These are phyloP conservation scores for Dendrolimus punctatus DNA, from an alignment of 1,140 invertebrate genomes.

Conservation along the genomic window DNA sequence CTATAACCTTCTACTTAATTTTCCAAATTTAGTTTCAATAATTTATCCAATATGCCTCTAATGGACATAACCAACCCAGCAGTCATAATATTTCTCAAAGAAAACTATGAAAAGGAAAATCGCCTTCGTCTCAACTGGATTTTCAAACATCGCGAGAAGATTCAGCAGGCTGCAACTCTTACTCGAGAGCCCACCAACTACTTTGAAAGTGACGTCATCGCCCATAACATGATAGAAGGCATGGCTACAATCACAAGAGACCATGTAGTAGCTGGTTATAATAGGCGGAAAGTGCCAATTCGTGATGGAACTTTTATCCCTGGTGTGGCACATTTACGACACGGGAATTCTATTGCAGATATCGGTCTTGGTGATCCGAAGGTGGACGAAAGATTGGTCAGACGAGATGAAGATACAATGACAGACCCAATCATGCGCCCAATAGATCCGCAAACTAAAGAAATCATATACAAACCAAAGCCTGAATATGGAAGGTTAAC, in stretches of 20 bases:
- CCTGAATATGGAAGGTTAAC: constrained; percentile 32
- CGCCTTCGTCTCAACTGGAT: constrained; percentile 48
- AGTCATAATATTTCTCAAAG: constrained; percentile 42
- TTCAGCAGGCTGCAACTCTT: constrained; percentile 41
- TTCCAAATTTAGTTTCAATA: background rate
- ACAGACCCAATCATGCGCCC: constrained; percentile 44
- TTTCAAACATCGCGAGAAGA: constrained; percentile 27
- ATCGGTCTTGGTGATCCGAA: constrained; percentile 36
- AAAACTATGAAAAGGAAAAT: constrained; percentile 51
- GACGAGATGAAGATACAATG: constrained; percentile 28
- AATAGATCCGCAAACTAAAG: constrained; percentile 26
- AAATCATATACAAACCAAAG: constrained; percentile 41
- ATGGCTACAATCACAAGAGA: constrained; percentile 36
- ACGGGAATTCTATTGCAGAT: constrained; percentile 37
- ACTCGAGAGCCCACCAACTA: constrained; percentile 36
- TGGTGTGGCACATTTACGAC: constrained; percentile 24
- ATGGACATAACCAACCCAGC: constrained; percentile 42
- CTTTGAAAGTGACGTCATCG: constrained; percentile 37
- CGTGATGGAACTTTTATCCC: constrained; percentile 33
- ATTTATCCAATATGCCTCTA: constrained; percentile 31
- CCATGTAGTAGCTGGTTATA: constrained; percentile 26
- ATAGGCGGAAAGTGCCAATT: constrained; percentile 27
- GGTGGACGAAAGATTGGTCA: constrained; percentile 30
- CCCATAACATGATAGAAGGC: constrained; percentile 33
- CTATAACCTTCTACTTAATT: no score